Conservation (phyloP, 2,888 invertebrate species). For the Euplagia quadripunctaria region DNA sequence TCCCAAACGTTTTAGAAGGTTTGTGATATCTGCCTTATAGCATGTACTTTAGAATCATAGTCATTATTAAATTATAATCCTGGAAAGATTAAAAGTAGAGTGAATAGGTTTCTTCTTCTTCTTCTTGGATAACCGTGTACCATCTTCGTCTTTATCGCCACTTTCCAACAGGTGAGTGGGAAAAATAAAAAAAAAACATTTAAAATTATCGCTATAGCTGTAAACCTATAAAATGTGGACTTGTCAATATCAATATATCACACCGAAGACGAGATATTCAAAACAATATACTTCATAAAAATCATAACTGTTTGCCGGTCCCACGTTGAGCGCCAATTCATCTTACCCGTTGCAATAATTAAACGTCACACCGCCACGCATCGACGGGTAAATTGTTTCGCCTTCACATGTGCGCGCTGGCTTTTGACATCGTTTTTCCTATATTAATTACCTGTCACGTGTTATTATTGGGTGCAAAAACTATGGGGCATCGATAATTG, state of each 20-base stretch:
- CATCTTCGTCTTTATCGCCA: no score
- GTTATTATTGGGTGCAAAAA: conserved; percentile 42
- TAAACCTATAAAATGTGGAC: no score
- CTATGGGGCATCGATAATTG: conserved; percentile 19
- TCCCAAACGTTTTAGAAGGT: no score
- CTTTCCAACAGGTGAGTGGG: no score
- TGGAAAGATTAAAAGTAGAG: no score
- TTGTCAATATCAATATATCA: background rate
- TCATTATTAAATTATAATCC: no score
- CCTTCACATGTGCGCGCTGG: conserved; percentile 39
- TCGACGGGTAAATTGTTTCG: conserved; percentile 58
- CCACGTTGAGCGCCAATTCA: conserved; percentile 50
- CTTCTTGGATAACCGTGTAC: no score
- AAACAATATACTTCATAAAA: conserved; percentile 15
- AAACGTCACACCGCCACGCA: conserved; percentile 60
- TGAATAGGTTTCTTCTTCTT: no score
- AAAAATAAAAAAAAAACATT: no score
- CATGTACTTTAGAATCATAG: no score
- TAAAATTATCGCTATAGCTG: no score
- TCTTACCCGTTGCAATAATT: conserved; percentile 58
- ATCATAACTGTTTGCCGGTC: conserved; percentile 31
- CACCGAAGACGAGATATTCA: background rate
- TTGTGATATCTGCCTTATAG: no score
- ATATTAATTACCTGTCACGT: conserved; percentile 49
- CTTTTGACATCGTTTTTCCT: conserved; percentile 44